These are phyloP conservation scores for Brachyistius frenatus DNA, from an alignment of 2,113 vertebrate species.

Conservation along the genomic window DNA sequence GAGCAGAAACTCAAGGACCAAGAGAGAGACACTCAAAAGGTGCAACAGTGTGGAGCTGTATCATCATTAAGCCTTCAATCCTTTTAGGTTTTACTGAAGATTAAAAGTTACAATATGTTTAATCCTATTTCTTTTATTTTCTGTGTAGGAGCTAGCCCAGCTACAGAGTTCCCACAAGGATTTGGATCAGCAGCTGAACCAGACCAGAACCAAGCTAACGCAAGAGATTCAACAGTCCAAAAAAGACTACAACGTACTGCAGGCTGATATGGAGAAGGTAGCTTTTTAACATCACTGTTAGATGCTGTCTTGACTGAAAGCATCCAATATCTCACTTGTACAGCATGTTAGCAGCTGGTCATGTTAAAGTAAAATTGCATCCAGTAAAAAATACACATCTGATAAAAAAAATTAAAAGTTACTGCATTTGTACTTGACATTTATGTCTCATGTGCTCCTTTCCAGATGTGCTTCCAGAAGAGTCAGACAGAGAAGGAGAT, in stretches of 20 bases:
- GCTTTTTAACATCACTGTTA: background rate
- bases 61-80: background rate
- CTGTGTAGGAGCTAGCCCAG: constrained; percentile 85
- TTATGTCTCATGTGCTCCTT: constrained; percentile 23
- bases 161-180: constrained; percentile 86
- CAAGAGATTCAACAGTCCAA: constrained; percentile 92
- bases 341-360: background rate
- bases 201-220: constrained; percentile 85
- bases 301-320: too few relatives aligned
- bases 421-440: background rate
- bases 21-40: constrained; percentile 91
- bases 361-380: background rate
- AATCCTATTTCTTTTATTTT: background rate
- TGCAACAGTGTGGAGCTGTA: constrained; percentile 40
- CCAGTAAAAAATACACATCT: background rate
- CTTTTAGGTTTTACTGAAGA: background rate
- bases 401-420: background rate
- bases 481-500: constrained; percentile 81
- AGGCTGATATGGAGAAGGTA: constrained; percentile 91
- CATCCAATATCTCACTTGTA: too few relatives aligned
- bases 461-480: constrained; percentile 83
- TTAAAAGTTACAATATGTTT: background rate
- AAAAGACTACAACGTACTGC: constrained; percentile 82
- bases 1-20: constrained; percentile 93
- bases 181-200: constrained; percentile 87